A percentile compares a stretch with the other conserved stretches of the same genome.
These are phyloP conservation scores for Bubo blakistoni DNA, from an alignment of 2,113 vertebrate genomes.

Conservation along the genomic window DNA sequence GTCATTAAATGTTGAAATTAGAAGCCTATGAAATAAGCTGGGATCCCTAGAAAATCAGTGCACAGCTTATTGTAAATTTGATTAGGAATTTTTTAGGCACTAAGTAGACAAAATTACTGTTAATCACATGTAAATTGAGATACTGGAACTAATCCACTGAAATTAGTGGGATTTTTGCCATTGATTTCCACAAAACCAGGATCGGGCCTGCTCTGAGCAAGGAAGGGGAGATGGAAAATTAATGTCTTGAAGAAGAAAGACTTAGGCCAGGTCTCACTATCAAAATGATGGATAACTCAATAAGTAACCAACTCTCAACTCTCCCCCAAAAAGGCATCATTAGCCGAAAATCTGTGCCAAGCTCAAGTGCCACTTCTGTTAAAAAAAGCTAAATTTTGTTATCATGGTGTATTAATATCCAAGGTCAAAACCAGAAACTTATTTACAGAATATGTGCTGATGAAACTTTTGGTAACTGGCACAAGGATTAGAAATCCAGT, in stretches of 20 bases:
- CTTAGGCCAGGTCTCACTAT: constrained; percentile 22
- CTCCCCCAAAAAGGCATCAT: neutral
- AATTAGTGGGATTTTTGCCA: constrained; percentile 57
- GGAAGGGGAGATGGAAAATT: constrained; percentile 12
- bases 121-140: constrained; percentile 67
- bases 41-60: constrained; percentile 45
- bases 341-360: constrained; percentile 18
- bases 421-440: neutral
- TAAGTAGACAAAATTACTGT: constrained; percentile 56
- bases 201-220: neutral
- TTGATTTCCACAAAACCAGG: constrained; percentile 20
- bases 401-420: neutral
- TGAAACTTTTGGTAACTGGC: neutral
- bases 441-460: neutral
- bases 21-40: constrained; percentile 45
- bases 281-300: constrained; percentile 24
- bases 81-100: constrained; percentile 58
- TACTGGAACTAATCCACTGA: constrained; percentile 60
- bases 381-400: neutral
- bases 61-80: constrained; percentile 58
- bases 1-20: constrained; percentile 50
- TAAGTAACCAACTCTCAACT: neutral
- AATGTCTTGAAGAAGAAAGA: constrained; percentile 18
- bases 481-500: neutral
- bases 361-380: neutral